phyloP scores from a whole-genome alignment of 2,888 invertebrate species.

The Copidosoma aretas region DNA sequence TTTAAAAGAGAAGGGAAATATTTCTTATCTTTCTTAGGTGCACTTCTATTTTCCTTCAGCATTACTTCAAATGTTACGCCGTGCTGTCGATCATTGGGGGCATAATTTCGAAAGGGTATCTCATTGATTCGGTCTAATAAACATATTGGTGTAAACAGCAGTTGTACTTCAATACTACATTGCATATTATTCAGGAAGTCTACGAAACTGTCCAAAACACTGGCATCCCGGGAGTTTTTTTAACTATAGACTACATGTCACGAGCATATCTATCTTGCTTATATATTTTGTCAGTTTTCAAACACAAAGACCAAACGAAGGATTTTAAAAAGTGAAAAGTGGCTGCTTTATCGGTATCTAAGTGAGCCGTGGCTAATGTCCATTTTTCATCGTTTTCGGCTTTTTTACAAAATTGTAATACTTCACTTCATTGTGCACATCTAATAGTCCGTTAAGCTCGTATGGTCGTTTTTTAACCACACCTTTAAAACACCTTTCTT shows the following conservation, averaged over 20 bases:
- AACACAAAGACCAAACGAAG: not conserved
- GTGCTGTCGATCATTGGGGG: not conserved
- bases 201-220: not conserved
- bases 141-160: conserved; percentile 15
- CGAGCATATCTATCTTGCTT: not conserved
- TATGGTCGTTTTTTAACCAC: not conserved
- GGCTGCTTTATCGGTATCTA: not conserved
- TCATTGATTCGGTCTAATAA: not conserved
- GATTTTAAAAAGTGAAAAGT: not conserved
- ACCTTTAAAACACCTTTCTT: conserved; percentile 7
- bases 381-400: not conserved
- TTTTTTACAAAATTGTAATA: conserved; percentile 14
- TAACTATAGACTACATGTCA: not conserved
- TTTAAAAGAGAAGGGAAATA: no score
- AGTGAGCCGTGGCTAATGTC: not conserved
- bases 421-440: conserved; percentile 14
- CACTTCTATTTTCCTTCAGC: no score
- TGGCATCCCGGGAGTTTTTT: not conserved
- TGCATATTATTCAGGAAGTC: conserved; percentile 15
- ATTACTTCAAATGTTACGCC: not conserved
- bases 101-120: not conserved
- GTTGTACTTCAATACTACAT: conserved; percentile 2
- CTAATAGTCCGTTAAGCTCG: not conserved
- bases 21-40: no score
- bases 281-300: not conserved